Evolutionary conservation across 2,113 vertebrate species (phyloP).

Genomic region (Rissa tridactyla): DNA sequence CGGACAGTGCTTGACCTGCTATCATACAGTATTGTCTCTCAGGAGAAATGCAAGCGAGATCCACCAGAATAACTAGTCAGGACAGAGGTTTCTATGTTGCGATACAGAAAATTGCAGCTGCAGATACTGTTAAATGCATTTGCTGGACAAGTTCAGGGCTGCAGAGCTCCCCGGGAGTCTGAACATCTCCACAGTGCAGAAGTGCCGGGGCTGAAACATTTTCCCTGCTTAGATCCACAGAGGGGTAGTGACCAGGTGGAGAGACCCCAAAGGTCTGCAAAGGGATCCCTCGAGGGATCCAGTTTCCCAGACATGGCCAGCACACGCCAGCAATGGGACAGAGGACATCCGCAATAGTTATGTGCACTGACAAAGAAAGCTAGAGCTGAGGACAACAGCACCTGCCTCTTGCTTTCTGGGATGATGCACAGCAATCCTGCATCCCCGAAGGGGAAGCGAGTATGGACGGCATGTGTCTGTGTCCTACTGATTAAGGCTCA

Average conservation of each 20-base stretch:
- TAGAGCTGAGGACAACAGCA: not conserved
- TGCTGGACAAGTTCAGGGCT: not conserved
- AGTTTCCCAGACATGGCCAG: not conserved
- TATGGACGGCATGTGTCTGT: not conserved
- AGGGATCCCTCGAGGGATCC: not conserved
- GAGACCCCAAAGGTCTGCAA: not conserved
- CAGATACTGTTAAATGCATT: not conserved
- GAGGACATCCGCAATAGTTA: not conserved
- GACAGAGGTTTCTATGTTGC: not conserved
- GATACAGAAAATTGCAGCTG: not conserved
- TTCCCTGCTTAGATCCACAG: not conserved
- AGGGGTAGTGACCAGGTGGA: too few relatives aligned
- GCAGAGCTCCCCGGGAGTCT: not conserved
- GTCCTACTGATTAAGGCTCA: not conserved
- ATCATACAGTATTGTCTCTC: not conserved
- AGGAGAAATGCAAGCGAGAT: not conserved
- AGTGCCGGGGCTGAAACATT: not conserved
- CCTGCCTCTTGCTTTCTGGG: not conserved
- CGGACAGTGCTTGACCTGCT: not conserved
- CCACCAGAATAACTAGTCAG: not conserved
- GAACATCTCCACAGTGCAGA: not conserved
- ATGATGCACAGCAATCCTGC: not conserved
- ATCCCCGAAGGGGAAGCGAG: not conserved
- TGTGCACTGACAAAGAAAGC: not conserved
- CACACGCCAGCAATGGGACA: fast-evolving